Base-by-base conservation (phyloP, 2,797 vertebrate species). In the Mormyrus proboscirostris region DNA sequence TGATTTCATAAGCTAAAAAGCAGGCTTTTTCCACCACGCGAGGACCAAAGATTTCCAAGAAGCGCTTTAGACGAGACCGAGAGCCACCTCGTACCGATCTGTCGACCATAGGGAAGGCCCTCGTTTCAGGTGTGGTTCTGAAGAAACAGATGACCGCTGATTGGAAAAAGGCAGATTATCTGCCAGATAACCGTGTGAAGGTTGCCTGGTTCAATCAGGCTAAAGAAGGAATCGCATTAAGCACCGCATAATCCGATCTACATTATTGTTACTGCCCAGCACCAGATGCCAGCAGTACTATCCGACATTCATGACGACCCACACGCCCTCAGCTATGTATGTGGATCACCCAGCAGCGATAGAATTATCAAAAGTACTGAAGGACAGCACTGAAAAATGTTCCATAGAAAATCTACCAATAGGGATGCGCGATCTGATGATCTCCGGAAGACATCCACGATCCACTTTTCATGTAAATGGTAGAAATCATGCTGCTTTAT, bases 1-100 rank as follows among this genome's bases (percentile, higher is more conserved):
- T 69, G 79, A 88, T 88, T 90, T 90, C 87, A 90, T 88, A 73
- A 90, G 47, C 79, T 88, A 57, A 88, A 88, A 53, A 85, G 76
- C 76, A 88, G 69, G 38, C 55, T 44, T 65, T 65, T 87, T 25
- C 12, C 55, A 49, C 73, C 25, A 16, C 79, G 69, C 44, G 41
- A 51, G 49, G 47, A 55, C 19, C 51, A 87, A 89, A 79, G 89
- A 9, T 10, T 57, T 88, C 69, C 51, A 84, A 44, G 69, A 89
- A 86, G 38, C 79, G 85, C 69, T 87, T 86, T 57, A 79, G 85
- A 88, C 85, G 29, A 62, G 76, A 65, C n/a, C 12, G 76, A 65
- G 29, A 25, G 76, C 85, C 12, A 5, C 53, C 25, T 53, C n/a
- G 53, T 73, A 16, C 84, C 38, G 83, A 86, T 89, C 33, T 25